Conservation (phyloP, 2,113 vertebrate species). For the Malurus melanocephalus region DNA sequence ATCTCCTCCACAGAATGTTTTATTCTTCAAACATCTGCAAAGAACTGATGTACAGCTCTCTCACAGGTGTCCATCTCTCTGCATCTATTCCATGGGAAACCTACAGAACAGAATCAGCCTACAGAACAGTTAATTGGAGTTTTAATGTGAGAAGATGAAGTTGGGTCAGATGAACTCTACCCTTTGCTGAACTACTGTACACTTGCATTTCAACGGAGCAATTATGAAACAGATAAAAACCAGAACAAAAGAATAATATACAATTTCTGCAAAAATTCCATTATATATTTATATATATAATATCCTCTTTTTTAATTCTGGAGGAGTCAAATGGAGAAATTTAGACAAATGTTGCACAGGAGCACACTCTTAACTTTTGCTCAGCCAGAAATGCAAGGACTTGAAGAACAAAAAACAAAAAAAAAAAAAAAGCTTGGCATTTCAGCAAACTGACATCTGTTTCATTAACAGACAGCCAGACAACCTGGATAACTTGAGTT, state of each 20-base stretch:
- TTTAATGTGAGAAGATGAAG: neutral
- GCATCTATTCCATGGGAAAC: neutral
- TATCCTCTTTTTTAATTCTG: neutral
- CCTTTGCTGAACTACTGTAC: neutral
- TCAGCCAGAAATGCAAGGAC: neutral
- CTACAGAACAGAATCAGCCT: neutral
- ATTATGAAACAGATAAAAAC: neutral
- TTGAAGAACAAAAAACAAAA: neutral
- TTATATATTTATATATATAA: neutral
- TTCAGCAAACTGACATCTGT: constrained; percentile 36
- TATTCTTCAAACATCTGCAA: neutral
- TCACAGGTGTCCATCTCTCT: neutral
- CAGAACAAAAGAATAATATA: neutral
- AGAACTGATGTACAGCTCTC: neutral
- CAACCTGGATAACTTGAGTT: neutral
- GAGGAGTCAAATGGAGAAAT: neutral
- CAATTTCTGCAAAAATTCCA: neutral
- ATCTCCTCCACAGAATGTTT: neutral
- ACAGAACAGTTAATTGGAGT: neutral
- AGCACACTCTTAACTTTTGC: neutral
- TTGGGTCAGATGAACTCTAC: neutral
- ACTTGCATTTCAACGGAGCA: neutral
- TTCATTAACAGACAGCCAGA: constrained; percentile 50
- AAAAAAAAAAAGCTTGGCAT: neutral
- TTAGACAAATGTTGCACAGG: neutral